Conservation (phyloP, 2,113 vertebrate species). For the Mobula birostris region DNA sequence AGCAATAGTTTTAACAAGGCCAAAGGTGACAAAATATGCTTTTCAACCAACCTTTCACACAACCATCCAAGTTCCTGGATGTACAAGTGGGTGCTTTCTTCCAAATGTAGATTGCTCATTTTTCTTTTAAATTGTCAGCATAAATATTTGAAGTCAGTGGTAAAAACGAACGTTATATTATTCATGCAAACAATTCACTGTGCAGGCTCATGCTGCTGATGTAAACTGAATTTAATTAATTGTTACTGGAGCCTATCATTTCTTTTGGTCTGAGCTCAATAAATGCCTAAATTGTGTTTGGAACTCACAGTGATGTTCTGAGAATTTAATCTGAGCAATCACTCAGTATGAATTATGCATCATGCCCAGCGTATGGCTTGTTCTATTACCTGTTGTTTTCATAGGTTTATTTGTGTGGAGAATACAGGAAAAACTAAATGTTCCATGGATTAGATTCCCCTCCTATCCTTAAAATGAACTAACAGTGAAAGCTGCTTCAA, state of each 20-base stretch:
- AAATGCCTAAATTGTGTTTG: conserved; percentile 29
- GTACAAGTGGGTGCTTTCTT: not conserved
- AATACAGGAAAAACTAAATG: not conserved
- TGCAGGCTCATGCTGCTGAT: not conserved
- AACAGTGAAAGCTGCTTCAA: not conserved
- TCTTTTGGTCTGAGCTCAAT: conserved; percentile 8
- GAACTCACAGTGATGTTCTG: not conserved
- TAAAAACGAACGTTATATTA: not conserved
- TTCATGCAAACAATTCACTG: not conserved
- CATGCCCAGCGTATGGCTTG: not conserved
- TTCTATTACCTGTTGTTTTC: not conserved
- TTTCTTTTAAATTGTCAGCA: not conserved
- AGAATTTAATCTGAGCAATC: conserved; percentile 28
- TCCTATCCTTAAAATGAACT: not conserved
- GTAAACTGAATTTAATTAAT: conserved; percentile 22
- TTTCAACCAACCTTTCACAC: not conserved
- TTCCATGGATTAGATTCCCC: not conserved
- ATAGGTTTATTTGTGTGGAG: not conserved
- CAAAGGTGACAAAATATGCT: not conserved
- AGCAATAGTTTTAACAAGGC: not conserved
- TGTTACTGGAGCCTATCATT: conserved; percentile 1
- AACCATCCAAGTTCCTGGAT: not conserved
- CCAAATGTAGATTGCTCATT: not conserved
- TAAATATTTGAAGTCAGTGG: not conserved
- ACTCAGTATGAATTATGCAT: not conserved